Evolutionary conservation across 2,113 vertebrate genomes (phyloP), one percentile per base, ranked within the genome.

Genomic region (Chrysemys picta): DNA sequence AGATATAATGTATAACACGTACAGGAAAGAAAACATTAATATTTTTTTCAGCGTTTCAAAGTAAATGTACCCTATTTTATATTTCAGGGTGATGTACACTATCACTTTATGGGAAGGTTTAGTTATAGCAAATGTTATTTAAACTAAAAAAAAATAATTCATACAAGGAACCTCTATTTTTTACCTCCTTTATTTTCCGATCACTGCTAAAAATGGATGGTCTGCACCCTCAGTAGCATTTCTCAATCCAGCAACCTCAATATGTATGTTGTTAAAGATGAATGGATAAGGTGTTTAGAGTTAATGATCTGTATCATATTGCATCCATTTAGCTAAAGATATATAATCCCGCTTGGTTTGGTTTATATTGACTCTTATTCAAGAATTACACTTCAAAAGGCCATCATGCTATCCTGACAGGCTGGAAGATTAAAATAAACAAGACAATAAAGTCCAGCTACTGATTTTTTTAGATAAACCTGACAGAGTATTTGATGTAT

Each of bases 251-350:
- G 82, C 84, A 95, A 56, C 59, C 84, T 97, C 88, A 96, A 80
- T 92, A 88, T 84, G 87, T 89, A 84, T 84, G 85, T 97, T 98
- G 96, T 95, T 95, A 90, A 98, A 97, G 97, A 98, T 96, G 95
- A 98, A 97, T 95, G 84, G 96, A 94, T 93, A 84, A 96, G 88
- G 81, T 96, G 92, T 96, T 97, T 88, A 94, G 89, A 98, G 92
- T 96, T 98, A 98, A 98, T 96, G 93, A 94, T 95, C 93, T 94
- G 97, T 97, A 95, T 95, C 90, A 95, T 96, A 96, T 82, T 98
- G 87, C 83, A 91, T 92, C 92, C 91, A 90, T 96, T 98, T 97
- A 97, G 89, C 88, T 94, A 88, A 97, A 96, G 93, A 97, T 96
- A 95, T 94, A 97, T 97, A 97, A 97, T 96, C 93, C 91, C 81